Evolutionary conservation across 2,113 vertebrate genomes (phyloP), one percentile per base, ranked within the genome.

Genomic region (Halcyon senegalensis): DNA sequence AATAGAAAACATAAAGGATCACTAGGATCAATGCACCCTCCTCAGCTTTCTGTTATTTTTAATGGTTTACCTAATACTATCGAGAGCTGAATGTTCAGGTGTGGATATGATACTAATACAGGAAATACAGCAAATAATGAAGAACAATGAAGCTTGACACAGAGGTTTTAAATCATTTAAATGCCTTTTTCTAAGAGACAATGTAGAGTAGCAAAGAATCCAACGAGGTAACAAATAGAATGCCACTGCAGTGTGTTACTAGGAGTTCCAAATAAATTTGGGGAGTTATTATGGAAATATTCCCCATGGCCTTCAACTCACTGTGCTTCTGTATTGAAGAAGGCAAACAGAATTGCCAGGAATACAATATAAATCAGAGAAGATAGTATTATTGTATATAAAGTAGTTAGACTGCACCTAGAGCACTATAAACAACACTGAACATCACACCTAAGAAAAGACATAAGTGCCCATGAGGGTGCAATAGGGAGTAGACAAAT

Each of bases 361-460:
- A 97, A 96, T 85, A 74, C 31, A 82, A 31, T 90, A 95, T 98
- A 97, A 97, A 97, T 96, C 92, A 96, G 93, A 87, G 72, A 84
- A 97, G 75, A 97, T 94, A 89, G 67, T 67, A 79, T 95, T 97
- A 95, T 93, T 98, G 75, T 97, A 93, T 96, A 94, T 94, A 84
- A 97, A 94, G 73, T 88, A 95, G 91, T 97, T 97, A 96, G 90
- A 83, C 69, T 84, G 87, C 62, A 96, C 92, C 93, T 87, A 84
- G 94, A 96, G 92, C 94, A 74, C 92, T 72, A 96, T 97, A 97
- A 98, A 97, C 95, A 85, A 96, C 53, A 77, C 55, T 76, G 55
- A 86, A 83, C 53, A 91, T 91, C 86, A 89, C 92, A 94, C 50
- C 90, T 97, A 91, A 96, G 93, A 84, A 97, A 96, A 97, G 76